These are phyloP conservation scores for Dynastes hyllus DNA, from an alignment of 2,888 invertebrate species.

Conservation along the genomic window DNA sequence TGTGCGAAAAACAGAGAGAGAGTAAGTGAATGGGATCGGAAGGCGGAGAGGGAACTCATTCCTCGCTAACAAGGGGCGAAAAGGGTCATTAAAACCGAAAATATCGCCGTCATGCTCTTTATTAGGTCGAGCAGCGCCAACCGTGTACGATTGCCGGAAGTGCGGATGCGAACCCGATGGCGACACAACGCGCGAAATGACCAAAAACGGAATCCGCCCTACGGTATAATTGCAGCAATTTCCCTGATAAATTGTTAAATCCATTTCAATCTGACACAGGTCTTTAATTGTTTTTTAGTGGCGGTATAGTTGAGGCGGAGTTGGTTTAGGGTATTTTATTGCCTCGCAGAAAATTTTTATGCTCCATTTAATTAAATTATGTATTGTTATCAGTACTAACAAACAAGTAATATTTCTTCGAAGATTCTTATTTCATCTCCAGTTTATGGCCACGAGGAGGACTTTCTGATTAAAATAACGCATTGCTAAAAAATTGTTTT, in stretches of 20 bases:
- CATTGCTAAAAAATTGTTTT: too few species aligned
- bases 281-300: slow-evolving; percentile 23
- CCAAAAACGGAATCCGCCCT: slow-evolving; percentile 24
- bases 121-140: slow-evolving; percentile 4
- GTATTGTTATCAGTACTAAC: too few species aligned
- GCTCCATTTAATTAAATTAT: too few species aligned
- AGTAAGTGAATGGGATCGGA: too few species aligned
- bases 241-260: slow-evolving; percentile 37
- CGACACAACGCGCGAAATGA: background rate
- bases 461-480: too few species aligned
- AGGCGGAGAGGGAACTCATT: too few species aligned
- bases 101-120: background rate
- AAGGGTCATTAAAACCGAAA: slow-evolving; percentile 15
- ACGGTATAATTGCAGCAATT: slow-evolving; percentile 30
- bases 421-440: too few species aligned
- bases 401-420: too few species aligned
- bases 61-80: slow-evolving; percentile 2
- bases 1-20: too few species aligned
- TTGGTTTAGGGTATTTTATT: too few species aligned
- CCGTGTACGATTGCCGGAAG: background rate
- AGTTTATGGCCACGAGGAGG: background rate
- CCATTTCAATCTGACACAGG: slow-evolving; percentile 38
- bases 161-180: background rate
- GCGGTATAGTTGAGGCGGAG: background rate
- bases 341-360: too few species aligned